Percentiles rank a stretch among this genome's conserved stretches.
These are phyloP conservation scores for Anastatus disparis DNA, from an alignment of 1,140 invertebrate species.

Conservation along the genomic window DNA sequence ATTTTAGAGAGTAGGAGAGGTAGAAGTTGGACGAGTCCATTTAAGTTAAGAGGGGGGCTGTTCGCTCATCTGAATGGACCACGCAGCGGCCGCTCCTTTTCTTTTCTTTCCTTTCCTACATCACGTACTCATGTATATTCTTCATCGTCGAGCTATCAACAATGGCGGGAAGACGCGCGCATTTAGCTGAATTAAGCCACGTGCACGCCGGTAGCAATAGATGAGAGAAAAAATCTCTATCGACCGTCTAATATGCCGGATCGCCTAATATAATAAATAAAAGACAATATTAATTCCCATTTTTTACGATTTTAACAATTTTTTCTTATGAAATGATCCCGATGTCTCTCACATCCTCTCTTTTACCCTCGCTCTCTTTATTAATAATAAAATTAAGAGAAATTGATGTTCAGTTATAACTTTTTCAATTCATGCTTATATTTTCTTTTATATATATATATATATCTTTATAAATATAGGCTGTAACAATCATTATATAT, in stretches of 20 bases:
- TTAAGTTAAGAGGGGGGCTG: conserved; percentile 43
- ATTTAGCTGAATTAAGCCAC: conserved; percentile 23
- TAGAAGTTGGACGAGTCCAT: conserved; percentile 55
- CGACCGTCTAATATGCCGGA: too few relatives aligned
- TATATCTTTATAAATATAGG: not conserved
- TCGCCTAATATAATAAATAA: too few relatives aligned
- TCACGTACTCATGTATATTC: too few relatives aligned
- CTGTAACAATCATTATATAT: not conserved
- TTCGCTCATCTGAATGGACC: conserved; percentile 48
- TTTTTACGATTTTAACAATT: too few relatives aligned
- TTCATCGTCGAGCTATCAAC: conserved; percentile 42
- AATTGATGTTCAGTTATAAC: too few relatives aligned
- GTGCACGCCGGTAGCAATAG: conserved; percentile 42
- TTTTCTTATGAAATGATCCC: too few relatives aligned
- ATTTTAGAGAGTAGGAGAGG: not conserved
- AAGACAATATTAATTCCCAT: too few relatives aligned
- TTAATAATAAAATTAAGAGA: too few relatives aligned
- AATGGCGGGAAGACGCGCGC: conserved; percentile 57
- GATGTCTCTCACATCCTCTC: too few relatives aligned
- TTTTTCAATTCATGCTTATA: not conserved
- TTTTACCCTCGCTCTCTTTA: too few relatives aligned
- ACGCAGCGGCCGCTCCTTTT: conserved; percentile 25
- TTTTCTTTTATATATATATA: not conserved
- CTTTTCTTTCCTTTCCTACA: too few relatives aligned
- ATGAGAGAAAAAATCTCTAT: too few relatives aligned